Conservation (phyloP, 37 sponge, comb jelly and placozoan species). For the Chondrosia reniformis region DNA sequence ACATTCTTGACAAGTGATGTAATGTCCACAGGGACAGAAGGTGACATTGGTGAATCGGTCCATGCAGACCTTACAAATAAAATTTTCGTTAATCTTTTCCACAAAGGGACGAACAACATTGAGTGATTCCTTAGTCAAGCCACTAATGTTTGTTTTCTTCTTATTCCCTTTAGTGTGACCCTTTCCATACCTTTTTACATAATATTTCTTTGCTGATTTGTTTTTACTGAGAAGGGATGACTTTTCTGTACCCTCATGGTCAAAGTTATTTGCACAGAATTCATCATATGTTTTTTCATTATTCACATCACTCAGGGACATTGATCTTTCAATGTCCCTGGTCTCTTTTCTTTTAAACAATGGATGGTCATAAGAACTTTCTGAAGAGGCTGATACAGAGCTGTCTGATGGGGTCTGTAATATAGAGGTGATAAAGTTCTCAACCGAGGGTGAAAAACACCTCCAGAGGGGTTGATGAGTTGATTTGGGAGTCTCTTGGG, state of each 20-base stretch:
- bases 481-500: background rate
- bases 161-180: background rate
- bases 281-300: no score
- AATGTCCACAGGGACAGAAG: slow-evolving; percentile 90
- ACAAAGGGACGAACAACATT: slow-evolving; percentile 37
- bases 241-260: background rate
- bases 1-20: slow-evolving; percentile 66
- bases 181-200: background rate
- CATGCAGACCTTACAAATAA: slow-evolving; percentile 79
- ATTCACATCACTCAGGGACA: background rate
- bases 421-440: background rate
- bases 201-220: background rate
- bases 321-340: background rate
- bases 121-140: background rate
- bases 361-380: background rate
- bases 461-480: background rate
- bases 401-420: background rate
- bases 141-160: background rate
- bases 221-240: background rate
- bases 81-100: slow-evolving; percentile 66
- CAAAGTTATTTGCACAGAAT: background rate
- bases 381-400: background rate
- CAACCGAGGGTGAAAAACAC: slow-evolving; percentile 13
- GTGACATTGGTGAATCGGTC: slow-evolving; percentile 61
- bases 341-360: background rate